Evolutionary conservation across 35 echinoderm and acorn worm genomes (phyloP).

Genomic region (Holothuria glaberrima): DNA sequence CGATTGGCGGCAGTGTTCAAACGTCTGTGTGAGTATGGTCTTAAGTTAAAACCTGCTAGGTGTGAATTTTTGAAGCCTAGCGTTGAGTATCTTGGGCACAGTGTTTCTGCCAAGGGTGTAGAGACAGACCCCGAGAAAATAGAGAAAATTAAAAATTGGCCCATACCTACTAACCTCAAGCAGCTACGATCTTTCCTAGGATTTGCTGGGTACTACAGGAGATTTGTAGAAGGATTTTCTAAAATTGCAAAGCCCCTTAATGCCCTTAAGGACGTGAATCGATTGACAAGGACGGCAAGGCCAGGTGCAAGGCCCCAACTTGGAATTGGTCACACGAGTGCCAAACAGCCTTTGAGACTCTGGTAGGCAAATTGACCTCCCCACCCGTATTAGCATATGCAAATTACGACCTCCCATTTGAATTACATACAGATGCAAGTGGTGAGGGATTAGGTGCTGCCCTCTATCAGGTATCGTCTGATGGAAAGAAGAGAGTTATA

Average conservation of each 20-base stretch:
- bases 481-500: not conserved
- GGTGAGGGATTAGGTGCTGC: conserved; percentile 8
- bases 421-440: conserved; percentile 41
- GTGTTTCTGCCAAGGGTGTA: conserved; percentile 35
- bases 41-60: conserved; percentile 56
- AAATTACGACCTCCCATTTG: conserved; percentile 14
- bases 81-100: conserved; percentile 61
- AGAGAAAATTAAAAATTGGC: conserved; percentile 44
- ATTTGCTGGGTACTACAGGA: conserved; percentile 45
- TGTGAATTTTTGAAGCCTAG: conserved; percentile 55
- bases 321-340: conserved; percentile 26
- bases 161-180: conserved; percentile 32
- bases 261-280: not conserved
- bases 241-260: conserved; percentile 56
- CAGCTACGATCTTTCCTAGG: conserved; percentile 48
- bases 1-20: conserved; percentile 31
- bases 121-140: conserved; percentile 33
- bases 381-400: conserved; percentile 20
- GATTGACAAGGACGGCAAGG: not conserved
- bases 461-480: not conserved
- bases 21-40: conserved; percentile 35
- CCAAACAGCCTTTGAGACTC: not conserved
- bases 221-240: conserved; percentile 53
- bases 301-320: not conserved
- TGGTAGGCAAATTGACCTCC: not conserved